Conservation (phyloP, 2,797 vertebrate genomes). For the Lepilemur ruficaudatus region DNA sequence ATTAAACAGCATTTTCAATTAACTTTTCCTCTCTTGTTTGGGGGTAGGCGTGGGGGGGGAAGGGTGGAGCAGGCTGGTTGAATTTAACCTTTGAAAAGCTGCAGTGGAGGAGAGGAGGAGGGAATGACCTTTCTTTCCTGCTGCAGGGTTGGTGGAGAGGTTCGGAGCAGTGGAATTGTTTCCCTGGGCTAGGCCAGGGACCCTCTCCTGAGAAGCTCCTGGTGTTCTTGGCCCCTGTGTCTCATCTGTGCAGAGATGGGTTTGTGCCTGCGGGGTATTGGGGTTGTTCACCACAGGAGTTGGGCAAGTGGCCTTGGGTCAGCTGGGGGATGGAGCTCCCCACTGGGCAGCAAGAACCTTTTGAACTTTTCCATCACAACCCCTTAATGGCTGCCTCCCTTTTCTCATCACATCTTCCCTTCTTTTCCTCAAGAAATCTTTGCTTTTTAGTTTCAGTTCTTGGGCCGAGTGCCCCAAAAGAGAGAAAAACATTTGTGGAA, state of each 20-base stretch:
- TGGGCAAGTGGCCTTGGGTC: background rate
- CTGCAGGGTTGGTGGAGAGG: conserved; percentile 40
- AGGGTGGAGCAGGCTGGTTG: conserved; percentile 74
- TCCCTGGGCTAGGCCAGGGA: conserved; percentile 13
- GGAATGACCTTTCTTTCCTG: conserved; percentile 77
- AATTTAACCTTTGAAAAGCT: conserved; percentile 86
- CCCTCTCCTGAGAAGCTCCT: conserved; percentile 43
- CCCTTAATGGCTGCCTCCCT: background rate
- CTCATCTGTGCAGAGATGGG: background rate
- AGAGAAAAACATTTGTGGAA: background rate
- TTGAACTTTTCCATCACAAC: background rate
- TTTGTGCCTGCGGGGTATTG: background rate
- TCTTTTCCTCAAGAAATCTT: background rate
- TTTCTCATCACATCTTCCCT: background rate
- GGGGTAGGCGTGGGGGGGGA: conserved; percentile 63
- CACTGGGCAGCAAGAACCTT: background rate
- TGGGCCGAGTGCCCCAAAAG: background rate
- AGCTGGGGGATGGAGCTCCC: background rate
- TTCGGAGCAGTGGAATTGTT: conserved; percentile 42
- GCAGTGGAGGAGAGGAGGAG: conserved; percentile 47
- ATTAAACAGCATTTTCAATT: conserved; percentile 90
- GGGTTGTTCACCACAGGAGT: background rate
- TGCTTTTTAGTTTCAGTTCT: background rate
- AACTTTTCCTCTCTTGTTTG: conserved; percentile 86
- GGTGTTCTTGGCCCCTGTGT: background rate